Evolutionary conservation across 2,797 vertebrate species (phyloP).

Genomic region (Nyctalus aviator): DNA sequence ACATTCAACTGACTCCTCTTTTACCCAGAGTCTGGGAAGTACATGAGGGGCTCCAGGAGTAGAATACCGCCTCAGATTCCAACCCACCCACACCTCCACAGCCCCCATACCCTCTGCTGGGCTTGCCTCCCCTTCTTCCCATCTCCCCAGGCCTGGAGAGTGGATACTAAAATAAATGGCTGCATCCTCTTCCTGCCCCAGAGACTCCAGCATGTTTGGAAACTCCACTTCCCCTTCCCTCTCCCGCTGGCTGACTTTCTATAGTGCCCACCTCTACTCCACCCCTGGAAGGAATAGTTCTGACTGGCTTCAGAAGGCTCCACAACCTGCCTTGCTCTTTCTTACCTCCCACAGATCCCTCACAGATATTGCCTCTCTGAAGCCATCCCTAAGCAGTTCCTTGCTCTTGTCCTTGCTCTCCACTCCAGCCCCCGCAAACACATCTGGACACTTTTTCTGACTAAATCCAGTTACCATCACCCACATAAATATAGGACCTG

Average conservation of each 20-base stretch:
- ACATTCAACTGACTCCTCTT: background rate
- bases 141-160: background rate
- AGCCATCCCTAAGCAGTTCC: background rate
- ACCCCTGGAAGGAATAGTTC: background rate
- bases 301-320: background rate
- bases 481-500: background rate
- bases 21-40: background rate
- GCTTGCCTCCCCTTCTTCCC: background rate
- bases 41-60: background rate
- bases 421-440: background rate
- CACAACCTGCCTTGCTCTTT: background rate
- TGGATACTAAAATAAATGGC: background rate
- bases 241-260: background rate
- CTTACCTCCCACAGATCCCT: background rate
- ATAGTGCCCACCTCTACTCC: background rate
- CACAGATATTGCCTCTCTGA: background rate
- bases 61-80: background rate
- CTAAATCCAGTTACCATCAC: background rate
- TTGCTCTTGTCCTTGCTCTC: background rate
- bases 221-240: background rate
- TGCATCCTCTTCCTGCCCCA: background rate
- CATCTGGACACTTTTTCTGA: background rate
- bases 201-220: background rate
- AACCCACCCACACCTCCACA: background rate
- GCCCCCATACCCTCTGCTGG: background rate